Conservation (phyloP, 1,140 invertebrate genomes). For the Drosophila quadrilineata region DNA sequence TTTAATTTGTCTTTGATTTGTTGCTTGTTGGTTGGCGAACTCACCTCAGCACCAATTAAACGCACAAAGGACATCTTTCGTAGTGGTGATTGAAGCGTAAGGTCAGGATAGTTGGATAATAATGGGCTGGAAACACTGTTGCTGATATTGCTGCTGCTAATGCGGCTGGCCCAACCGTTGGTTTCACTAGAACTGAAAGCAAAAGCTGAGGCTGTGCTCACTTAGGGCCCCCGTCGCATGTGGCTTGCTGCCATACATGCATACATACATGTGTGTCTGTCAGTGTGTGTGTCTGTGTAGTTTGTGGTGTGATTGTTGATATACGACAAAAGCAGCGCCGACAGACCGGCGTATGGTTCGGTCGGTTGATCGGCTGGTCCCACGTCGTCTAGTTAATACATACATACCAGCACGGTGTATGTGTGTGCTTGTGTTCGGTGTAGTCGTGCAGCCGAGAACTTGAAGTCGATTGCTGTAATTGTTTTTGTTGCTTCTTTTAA, state of each 20-base stretch:
- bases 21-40: neutral
- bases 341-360: conserved; percentile 10
- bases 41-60: conserved; percentile 73
- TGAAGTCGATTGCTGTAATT: conserved; percentile 26
- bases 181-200: conserved; percentile 75
- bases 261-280: too few species aligned
- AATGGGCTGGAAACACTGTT: conserved; percentile 20
- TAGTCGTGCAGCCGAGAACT: conserved; percentile 24
- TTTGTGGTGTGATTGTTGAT: conserved; percentile 71
- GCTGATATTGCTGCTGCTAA: neutral
- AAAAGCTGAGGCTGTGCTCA: conserved; percentile 52
- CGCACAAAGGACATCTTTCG: conserved; percentile 69
- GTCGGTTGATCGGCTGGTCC: too few species aligned
- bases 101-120: conserved; percentile 17
- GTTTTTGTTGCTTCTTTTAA: conserved; percentile 25
- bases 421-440: neutral
- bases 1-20: neutral
- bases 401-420: neutral
- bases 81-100: conserved; percentile 11
- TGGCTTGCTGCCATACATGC: too few species aligned
- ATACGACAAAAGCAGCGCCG: conserved; percentile 41
- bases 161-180: conserved; percentile 59
- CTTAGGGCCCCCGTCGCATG: conserved; percentile 30
- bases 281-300: conserved; percentile 7
- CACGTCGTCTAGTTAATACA: conserved; percentile 1